Conservation (phyloP, 2,113 vertebrate genomes). For the Cyprinodon tularosa region DNA sequence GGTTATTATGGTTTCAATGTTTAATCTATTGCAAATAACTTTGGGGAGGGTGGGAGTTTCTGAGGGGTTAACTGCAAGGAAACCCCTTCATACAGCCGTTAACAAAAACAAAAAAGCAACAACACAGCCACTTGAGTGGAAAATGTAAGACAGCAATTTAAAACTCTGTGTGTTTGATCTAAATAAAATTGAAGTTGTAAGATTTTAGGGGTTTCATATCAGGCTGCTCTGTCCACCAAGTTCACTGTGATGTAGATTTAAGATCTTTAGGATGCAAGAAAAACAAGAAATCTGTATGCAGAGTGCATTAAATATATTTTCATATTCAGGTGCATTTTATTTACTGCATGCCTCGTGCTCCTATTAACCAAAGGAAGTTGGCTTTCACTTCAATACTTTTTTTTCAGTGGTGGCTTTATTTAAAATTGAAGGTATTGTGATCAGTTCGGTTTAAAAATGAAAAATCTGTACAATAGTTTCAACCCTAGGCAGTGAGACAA, state of each 20-base stretch:
- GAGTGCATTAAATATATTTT: background rate
- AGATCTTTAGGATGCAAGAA: background rate
- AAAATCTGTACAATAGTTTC: background rate
- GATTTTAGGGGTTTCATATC: background rate
- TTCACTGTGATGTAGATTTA: background rate
- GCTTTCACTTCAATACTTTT: constrained; percentile 3
- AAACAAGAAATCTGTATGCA: background rate
- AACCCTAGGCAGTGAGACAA: background rate
- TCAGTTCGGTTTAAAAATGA: constrained; percentile 12
- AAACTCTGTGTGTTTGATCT: background rate
- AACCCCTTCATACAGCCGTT: background rate
- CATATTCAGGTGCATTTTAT: background rate
- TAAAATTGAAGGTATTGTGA: constrained; percentile 1
- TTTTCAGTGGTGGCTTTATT: background rate
- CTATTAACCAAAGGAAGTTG: background rate
- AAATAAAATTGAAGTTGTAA: background rate
- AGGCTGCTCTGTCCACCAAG: background rate
- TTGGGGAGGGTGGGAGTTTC: background rate
- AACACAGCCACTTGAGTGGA: background rate
- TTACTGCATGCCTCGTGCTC: background rate
- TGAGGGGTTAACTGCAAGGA: background rate
- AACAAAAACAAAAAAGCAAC: background rate
- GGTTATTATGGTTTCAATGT: background rate
- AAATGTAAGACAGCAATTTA: background rate
- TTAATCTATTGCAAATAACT: background rate